Evolutionary conservation across 2,113 vertebrate species (phyloP).

Genomic region (Hiodon alosoides): DNA sequence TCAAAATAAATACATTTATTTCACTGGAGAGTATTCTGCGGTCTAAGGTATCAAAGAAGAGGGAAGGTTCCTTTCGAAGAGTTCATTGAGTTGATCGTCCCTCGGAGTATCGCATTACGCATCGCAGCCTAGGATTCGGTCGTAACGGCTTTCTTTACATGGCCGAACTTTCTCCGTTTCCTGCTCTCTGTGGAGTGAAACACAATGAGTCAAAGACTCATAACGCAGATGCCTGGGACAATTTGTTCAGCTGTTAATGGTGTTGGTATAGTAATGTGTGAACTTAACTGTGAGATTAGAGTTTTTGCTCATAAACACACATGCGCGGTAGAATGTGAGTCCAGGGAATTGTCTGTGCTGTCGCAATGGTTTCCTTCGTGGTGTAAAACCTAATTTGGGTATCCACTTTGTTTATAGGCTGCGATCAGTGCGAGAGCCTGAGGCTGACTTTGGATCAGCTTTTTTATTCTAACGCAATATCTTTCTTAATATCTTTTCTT

Average conservation of each 20-base stretch:
- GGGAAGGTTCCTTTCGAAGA: no score
- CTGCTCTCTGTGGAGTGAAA: slow-evolving; percentile 43
- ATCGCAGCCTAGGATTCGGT: no score
- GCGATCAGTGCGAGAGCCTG: not conserved
- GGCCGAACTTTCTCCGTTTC: not conserved
- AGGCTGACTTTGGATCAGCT: not conserved
- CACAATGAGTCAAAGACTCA: slow-evolving; percentile 46
- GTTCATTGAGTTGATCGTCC: not conserved
- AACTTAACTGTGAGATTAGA: slow-evolving; percentile 32
- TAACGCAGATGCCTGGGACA: slow-evolving; percentile 55
- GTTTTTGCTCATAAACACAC: slow-evolving; percentile 24
- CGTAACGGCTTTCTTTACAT: no score
- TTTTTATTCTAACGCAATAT: not conserved
- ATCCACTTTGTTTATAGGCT: no score
- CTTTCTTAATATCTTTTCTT: not conserved
- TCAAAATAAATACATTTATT: no score
- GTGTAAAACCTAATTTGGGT: no score
- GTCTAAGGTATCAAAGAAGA: no score
- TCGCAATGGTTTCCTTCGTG: no score
- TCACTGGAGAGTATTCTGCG: no score
- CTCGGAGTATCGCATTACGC: no score
- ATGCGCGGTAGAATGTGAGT: no score
- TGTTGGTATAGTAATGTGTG: slow-evolving; percentile 45
- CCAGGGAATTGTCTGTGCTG: not conserved
- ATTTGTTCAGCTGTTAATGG: slow-evolving; percentile 49